A percentile compares a stretch with the other conserved stretches of the same genome.
These are phyloP conservation scores for Periophthalmus magnuspinnatus DNA, from an alignment of 2,797 vertebrate genomes.

Conservation along the genomic window DNA sequence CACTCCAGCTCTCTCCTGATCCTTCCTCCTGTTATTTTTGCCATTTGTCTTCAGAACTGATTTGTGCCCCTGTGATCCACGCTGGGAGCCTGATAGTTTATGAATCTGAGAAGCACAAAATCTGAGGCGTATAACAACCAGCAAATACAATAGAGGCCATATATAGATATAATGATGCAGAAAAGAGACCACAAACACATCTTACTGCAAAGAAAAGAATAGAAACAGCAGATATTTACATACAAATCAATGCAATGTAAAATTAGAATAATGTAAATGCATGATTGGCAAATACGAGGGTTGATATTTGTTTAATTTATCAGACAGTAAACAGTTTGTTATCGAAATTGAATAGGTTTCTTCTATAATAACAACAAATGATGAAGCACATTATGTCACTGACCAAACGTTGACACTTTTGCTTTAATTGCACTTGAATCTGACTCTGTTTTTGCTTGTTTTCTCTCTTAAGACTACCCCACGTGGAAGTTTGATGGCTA, in stretches of 20 bases:
- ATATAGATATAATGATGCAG: slow-evolving; percentile 30
- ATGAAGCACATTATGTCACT: no score
- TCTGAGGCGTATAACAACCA: slow-evolving; percentile 49
- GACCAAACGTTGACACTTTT: no score
- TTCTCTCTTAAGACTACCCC: slow-evolving; percentile 33
- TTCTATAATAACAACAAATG: no score
- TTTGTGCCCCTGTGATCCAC: slow-evolving; percentile 45
- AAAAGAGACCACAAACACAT: slow-evolving; percentile 2
- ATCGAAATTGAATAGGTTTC: background rate
- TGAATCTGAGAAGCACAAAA: slow-evolving; percentile 40
- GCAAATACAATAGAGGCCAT: slow-evolving; percentile 30
- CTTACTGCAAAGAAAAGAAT: no score
- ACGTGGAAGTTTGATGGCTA: slow-evolving; percentile 54
- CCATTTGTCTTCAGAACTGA: slow-evolving; percentile 42
- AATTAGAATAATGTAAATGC: no score
- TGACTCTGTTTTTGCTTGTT: slow-evolving; percentile 9
- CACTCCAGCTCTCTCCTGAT: slow-evolving; percentile 19
- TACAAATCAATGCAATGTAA: no score
- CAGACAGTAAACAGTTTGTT: background rate
- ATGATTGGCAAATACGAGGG: background rate
- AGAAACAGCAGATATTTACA: no score
- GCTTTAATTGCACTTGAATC: background rate
- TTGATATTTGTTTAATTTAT: background rate
- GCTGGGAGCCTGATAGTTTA: slow-evolving; percentile 42
- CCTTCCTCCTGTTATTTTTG: slow-evolving; percentile 25